Conservation (phyloP, 1,140 invertebrate species). For the Habropoda laboriosa region DNA sequence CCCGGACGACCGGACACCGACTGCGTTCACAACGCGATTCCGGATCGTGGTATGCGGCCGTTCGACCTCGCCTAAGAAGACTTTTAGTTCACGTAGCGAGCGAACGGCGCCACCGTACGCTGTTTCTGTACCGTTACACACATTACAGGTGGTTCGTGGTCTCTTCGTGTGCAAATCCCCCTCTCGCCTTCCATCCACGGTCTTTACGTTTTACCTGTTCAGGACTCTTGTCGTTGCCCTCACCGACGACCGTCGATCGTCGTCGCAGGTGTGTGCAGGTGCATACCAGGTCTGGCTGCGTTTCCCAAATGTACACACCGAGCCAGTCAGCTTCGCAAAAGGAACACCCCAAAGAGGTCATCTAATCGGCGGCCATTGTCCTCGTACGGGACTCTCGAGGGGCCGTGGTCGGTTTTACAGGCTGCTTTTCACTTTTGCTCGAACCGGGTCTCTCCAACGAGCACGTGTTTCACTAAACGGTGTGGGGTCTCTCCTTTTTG, state of each 20-base stretch:
- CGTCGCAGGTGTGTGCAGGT: constrained; percentile 27
- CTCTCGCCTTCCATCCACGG: background rate
- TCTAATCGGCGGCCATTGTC: constrained; percentile 63
- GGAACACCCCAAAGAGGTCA: constrained; percentile 58
- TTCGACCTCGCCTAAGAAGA: constrained; percentile 80
- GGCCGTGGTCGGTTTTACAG: background rate
- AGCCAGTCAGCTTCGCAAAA: constrained; percentile 3
- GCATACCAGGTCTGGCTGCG: constrained; percentile 16
- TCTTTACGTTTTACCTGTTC: constrained; percentile 12
- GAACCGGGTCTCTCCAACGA: background rate
- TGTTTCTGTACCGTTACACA: constrained; percentile 74
- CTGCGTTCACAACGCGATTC: constrained; percentile 65
- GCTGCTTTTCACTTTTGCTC: constrained; percentile 43
- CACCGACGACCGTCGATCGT: background rate
- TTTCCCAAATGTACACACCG: constrained; percentile 43
- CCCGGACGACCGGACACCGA: constrained; percentile 65
- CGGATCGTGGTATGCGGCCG: constrained; percentile 76
- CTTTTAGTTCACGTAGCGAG: constrained; percentile 62
- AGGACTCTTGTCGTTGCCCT: background rate
- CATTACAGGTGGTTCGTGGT: constrained; percentile 74
- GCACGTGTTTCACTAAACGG: constrained; percentile 28
- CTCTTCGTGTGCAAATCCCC: background rate
- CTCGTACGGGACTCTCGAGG: constrained; percentile 7
- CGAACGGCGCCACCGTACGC: constrained; percentile 77
- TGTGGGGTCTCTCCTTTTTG: too few species aligned